Percentiles rank a stretch among this genome's conserved stretches.
Evolutionary conservation across 2,113 vertebrate species (phyloP).

Genomic region (Phoxinus phoxinus): DNA sequence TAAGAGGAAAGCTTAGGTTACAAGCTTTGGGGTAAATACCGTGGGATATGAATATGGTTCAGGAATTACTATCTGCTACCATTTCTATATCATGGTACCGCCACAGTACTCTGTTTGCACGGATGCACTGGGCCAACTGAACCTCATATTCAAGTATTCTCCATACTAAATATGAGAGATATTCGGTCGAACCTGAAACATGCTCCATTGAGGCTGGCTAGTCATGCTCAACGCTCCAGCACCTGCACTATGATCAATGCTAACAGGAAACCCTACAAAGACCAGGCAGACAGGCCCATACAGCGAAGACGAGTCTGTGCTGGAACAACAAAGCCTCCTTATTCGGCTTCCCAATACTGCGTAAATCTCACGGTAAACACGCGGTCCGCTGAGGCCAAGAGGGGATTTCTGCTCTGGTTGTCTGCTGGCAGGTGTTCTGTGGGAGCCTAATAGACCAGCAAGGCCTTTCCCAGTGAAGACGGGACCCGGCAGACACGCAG

Average conservation of each 20-base stretch:
- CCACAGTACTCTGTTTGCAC: not conserved
- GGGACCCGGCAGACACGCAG: slow-evolving; percentile 15
- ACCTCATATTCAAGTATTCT: not conserved
- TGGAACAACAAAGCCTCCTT: slow-evolving; percentile 44
- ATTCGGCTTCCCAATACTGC: slow-evolving; percentile 2
- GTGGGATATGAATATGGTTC: not conserved
- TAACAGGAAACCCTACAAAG: slow-evolving; percentile 2
- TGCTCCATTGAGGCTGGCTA: not conserved
- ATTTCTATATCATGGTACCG: not conserved
- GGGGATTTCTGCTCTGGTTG: slow-evolving; percentile 39
- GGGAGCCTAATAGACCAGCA: slow-evolving; percentile 22
- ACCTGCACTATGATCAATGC: slow-evolving; percentile 7
- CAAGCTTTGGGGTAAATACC: not conserved
- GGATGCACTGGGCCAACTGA: not conserved
- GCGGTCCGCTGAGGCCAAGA: not conserved
- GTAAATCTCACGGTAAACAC: slow-evolving; percentile 38
- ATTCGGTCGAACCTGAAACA: not conserved
- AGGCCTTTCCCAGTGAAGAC: slow-evolving; percentile 46
- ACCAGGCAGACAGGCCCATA: not conserved
- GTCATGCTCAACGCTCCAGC: not conserved
- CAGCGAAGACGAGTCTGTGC: not conserved
- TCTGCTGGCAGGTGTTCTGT: slow-evolving; percentile 47
- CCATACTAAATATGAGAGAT: not conserved
- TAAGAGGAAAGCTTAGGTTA: not conserved
- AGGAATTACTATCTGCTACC: not conserved